Base-by-base conservation (phyloP, 2,888 invertebrate genomes). In the Trachelus tabidus region DNA sequence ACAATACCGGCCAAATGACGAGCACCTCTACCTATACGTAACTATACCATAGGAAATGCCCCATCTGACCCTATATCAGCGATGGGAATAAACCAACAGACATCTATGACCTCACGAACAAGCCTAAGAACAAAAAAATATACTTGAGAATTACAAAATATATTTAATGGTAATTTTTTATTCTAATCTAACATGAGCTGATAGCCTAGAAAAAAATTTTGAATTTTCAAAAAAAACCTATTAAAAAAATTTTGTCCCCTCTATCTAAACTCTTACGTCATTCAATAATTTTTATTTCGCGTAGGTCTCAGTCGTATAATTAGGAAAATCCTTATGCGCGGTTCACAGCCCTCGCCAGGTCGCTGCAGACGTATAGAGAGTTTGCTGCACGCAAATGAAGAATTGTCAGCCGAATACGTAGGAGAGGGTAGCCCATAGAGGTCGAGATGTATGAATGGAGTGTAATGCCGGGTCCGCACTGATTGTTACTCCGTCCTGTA, bases 381-480 rank as follows among this genome's bases (percentile, higher is more conserved):
- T 90, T 90, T 89, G 89, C 86, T 85, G 88, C 86, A 90, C 89
- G 89, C 90, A 91, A 91, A 91, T 91, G 91, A 91, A 90, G 91
- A 91, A 91, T 91, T 91, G 90, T 90, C 89, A 89, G 90, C 88
- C 86, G 87, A 90, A 90, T 89, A 87, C 86, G 87, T 34, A 75
- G 75, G 73, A 71, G 85, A 75, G 83, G 85, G 77, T 79, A 79
- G 79, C 68, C 68, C 73, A 83, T 82, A 83, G 85, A 82, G 83
- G 81, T 77, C 79, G 81, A 80, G 84, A 86, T 86, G 84, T 85
- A 87, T 91, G 91, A 91, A 91, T 91, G 89, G 91, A 90, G 89
- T 90, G 91, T 91, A 91, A 91, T 91, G 89, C 91, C 86, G 89
- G 87, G 88, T 89, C 88, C 89, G 85, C 85, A 86, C 89, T 90